Percentiles rank a stretch among this genome's conserved stretches.
phyloP scores from a whole-genome alignment of 37 sponge, comb jelly and placozoan species.

The Spongia lamella region DNA sequence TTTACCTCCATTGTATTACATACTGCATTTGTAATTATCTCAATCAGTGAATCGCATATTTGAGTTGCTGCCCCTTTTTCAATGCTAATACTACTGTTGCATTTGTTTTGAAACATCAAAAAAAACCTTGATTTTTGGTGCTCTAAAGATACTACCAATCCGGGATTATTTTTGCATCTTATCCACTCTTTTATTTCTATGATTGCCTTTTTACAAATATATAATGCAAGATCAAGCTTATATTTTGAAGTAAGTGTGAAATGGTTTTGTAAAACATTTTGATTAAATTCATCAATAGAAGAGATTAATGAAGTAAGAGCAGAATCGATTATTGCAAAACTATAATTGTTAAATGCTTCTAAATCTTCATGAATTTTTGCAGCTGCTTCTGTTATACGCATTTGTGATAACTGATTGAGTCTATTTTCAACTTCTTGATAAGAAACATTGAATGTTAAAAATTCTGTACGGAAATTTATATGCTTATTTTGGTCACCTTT shows the following conservation, averaged over 20 bases:
- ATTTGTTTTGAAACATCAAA: background rate
- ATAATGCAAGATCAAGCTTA: slow-evolving; percentile 8
- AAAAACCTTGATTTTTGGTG: background rate
- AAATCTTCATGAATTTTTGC: too few relatives aligned
- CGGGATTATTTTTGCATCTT: background rate
- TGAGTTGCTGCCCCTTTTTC: slow-evolving; percentile 2
- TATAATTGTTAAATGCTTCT: too few relatives aligned
- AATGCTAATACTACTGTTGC: background rate
- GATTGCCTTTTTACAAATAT: slow-evolving; percentile 6
- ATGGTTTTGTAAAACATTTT: background rate
- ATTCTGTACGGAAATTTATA: too few relatives aligned
- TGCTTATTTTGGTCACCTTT: too few relatives aligned
- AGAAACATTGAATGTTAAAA: too few relatives aligned
- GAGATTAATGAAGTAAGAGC: background rate
- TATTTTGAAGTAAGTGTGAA: slow-evolving; percentile 1
- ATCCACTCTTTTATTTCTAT: background rate
- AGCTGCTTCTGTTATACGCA: too few relatives aligned
- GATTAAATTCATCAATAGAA: background rate
- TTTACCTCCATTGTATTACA: background rate
- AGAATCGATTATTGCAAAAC: background rate
- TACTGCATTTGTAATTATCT: background rate
- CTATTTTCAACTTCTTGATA: too few relatives aligned
- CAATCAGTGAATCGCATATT: background rate
- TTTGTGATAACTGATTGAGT: too few relatives aligned
- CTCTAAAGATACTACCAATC: background rate